These are phyloP conservation scores for Acrocephalus arundinaceus DNA, from an alignment of 2,113 vertebrate genomes.

Conservation along the genomic window DNA sequence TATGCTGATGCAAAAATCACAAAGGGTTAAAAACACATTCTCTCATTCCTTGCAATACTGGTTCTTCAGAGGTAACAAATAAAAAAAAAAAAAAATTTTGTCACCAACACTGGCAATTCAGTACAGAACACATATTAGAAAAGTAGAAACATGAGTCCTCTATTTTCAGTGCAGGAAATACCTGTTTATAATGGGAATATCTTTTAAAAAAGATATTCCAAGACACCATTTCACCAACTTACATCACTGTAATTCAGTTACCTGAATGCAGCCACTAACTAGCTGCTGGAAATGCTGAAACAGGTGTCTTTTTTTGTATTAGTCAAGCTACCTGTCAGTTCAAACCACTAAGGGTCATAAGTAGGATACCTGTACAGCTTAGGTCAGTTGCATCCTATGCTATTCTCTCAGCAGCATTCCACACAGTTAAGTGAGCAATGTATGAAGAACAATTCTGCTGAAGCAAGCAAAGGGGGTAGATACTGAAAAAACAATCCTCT, in stretches of 20 bases:
- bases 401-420: background rate
- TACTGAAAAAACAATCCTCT: background rate
- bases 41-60: background rate
- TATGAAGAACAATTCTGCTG: background rate
- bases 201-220: background rate
- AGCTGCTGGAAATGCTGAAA: background rate
- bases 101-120: background rate
- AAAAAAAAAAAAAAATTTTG: background rate
- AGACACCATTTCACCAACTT: background rate
- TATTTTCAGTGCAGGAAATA: background rate
- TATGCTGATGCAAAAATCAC: background rate
- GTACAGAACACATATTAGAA: background rate
- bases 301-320: background rate
- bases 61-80: background rate
- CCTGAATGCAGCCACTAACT: background rate
- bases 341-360: background rate
- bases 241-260: background rate
- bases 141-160: background rate
- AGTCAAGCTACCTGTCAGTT: background rate
- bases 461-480: background rate
- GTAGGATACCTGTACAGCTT: background rate
- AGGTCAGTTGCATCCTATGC: background rate
- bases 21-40: background rate
- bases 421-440: background rate
- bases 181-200: background rate